Percentiles rank a stretch among this genome's conserved stretches.
phyloP scores from a whole-genome alignment of 2,113 vertebrate species.

The Syngnathus typhle region DNA sequence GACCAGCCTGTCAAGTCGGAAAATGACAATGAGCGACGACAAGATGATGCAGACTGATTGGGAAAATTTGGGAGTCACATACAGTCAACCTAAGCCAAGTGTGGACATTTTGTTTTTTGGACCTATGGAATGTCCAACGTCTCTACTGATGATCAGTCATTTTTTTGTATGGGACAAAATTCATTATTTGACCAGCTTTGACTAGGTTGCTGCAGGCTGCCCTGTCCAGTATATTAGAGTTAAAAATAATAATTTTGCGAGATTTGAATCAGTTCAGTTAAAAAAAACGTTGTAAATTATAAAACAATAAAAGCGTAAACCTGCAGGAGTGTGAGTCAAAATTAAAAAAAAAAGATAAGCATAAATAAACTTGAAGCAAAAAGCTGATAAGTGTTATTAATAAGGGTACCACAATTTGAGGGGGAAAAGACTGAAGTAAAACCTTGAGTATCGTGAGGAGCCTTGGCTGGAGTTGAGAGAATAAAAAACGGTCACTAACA shows the following conservation, averaged over 20 bases:
- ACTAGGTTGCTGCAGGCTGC: constrained; percentile 29
- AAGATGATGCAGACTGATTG: background rate
- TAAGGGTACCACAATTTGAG: background rate
- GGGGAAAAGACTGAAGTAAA: constrained; percentile 40
- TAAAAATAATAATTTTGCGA: constrained; percentile 14
- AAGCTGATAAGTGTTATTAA: constrained; percentile 1
- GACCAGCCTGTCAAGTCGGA: constrained; percentile 77
- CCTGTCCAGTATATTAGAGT: constrained; percentile 27
- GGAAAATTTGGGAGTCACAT: constrained; percentile 9
- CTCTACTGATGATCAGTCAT: background rate
- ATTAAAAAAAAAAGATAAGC: background rate
- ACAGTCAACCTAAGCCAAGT: constrained; percentile 32
- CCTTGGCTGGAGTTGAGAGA: constrained; percentile 55
- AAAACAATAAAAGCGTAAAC: background rate
- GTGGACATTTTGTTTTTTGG: background rate
- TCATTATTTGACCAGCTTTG: constrained; percentile 17
- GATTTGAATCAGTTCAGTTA: constrained; percentile 17
- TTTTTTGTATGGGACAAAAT: background rate
- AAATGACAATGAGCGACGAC: constrained; percentile 8
- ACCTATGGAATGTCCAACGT: background rate
- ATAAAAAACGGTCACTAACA: constrained; percentile 26
- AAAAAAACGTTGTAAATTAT: constrained; percentile 17
- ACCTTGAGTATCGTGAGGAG: constrained; percentile 59
- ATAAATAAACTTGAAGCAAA: constrained; percentile 5
- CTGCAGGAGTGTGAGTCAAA: background rate